phyloP scores from a whole-genome alignment of 2,797 vertebrate species.

The Setipinna tenuifilis region DNA sequence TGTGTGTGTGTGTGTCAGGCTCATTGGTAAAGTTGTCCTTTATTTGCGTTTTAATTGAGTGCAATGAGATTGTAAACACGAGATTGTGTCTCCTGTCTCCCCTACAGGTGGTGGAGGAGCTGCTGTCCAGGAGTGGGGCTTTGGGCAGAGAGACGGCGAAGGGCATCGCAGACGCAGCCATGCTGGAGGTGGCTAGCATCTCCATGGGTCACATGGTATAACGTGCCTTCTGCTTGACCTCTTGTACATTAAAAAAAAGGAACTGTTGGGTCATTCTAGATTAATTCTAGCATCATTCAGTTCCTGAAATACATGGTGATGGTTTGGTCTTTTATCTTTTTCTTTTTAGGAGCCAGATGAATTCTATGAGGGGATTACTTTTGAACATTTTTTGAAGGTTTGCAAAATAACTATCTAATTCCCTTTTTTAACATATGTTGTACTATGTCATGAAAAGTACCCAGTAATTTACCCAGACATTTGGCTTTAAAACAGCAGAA shows the following conservation, averaged over 20 bases:
- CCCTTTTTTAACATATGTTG: background rate
- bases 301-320: background rate
- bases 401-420: background rate
- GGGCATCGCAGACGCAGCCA: conserved; percentile 92
- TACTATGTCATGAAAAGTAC: background rate
- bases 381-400: conserved; percentile 95
- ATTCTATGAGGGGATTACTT: conserved; percentile 94
- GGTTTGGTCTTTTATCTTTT: conserved; percentile 16
- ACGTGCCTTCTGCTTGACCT: conserved; percentile 1
- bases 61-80: too few species aligned
- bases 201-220: conserved; percentile 90
- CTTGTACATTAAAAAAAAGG: background rate
- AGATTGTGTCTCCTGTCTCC: background rate
- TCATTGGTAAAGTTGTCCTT: background rate
- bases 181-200: conserved; percentile 94
- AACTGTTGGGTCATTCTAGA: background rate
- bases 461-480: background rate
- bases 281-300: background rate
- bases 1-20: background rate
- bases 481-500: background rate
- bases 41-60: too few species aligned
- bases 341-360: conserved; percentile 86
- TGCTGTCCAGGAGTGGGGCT: conserved; percentile 86
- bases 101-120: conserved; percentile 89
- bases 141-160: conserved; percentile 85